Base-by-base conservation (phyloP, 2,888 invertebrate species). In the Phaonia tiefii region DNA sequence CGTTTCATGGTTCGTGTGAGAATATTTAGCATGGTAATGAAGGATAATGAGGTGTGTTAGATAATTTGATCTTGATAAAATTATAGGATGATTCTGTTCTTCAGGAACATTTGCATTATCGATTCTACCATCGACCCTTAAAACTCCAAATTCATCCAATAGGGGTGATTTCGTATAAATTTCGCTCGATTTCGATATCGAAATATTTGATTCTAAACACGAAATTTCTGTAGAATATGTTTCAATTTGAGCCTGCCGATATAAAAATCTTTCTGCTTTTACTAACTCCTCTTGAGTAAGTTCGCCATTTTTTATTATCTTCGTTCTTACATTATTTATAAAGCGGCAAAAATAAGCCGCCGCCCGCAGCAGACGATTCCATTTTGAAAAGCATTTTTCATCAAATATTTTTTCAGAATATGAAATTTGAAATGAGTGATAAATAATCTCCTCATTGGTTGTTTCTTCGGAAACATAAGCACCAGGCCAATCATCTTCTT, bases 121-220 rank as follows among this genome's bases (percentile, higher is more conserved):
- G 37, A 82, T 82, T 56, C 77, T 67, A 11, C 81, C 60, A 44
- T 72, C 44, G 7, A 63, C 65, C 20, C 73, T 49, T 46, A 78
- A 15, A 39, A 78, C 31, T 11, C 65, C 15, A 37, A 58, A 44
- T 44, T 15, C 10, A 4, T 74, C 22, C 13, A 74, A 7, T 26
- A n/a, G 11, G 1, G 39, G 39, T 39, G 63, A 63, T 63, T 63
- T 56, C 1, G 7, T 49, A 37, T 67, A 75, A 22, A 75, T 63
- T 10, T 54, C 66, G 11, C 74, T 74, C 3, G 56, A 31, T 31
- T 74, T 66, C 2, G 42, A 44, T 15, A 49, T 46, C 2, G 0
- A n/a, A 13, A 11, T 56, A 13, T 75, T 3, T 10, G 15, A 4
- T 42, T 56, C 5, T 13, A 67, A 7, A 25, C 15, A n/a, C 7